Evolutionary conservation across 2,113 vertebrate genomes (phyloP).

Genomic region (Silurus asotus): DNA sequence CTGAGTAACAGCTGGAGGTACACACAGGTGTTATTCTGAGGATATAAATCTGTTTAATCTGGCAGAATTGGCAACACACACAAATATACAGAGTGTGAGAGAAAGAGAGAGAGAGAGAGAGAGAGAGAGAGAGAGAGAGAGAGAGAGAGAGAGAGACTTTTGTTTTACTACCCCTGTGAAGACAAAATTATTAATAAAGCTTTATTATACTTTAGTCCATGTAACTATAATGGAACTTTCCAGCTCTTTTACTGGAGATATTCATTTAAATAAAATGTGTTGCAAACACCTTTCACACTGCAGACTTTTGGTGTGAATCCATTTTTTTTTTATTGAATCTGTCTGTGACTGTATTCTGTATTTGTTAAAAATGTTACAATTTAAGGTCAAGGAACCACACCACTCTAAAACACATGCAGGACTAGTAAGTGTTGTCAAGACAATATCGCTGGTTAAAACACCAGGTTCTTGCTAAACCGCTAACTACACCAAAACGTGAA

Average conservation of each 20-base stretch:
- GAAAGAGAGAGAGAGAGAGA: too few species aligned
- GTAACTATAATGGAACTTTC: neutral
- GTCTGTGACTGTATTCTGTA: neutral
- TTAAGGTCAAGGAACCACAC: neutral
- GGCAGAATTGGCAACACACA: neutral
- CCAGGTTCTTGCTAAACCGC: neutral
- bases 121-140: too few species aligned
- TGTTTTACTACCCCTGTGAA: constrained; percentile 8
- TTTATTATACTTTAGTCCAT: neutral
- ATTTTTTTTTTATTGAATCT: neutral
- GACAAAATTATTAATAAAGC: neutral
- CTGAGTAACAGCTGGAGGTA: constrained; percentile 33
- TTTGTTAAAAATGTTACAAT: neutral
- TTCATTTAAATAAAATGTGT: neutral
- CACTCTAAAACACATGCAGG: neutral
- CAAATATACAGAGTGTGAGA: too few species aligned
- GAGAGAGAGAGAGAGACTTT: neutral
- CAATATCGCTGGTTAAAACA: neutral
- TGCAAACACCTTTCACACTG: neutral
- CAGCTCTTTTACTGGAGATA: neutral
- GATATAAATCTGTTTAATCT: constrained; percentile 31
- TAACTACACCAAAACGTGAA: neutral
- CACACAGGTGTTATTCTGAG: constrained; percentile 30
- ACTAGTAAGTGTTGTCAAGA: neutral
- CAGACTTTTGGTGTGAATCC: neutral